Conservation (phyloP, 2,888 invertebrate species). For the Coenonympha arcania region DNA sequence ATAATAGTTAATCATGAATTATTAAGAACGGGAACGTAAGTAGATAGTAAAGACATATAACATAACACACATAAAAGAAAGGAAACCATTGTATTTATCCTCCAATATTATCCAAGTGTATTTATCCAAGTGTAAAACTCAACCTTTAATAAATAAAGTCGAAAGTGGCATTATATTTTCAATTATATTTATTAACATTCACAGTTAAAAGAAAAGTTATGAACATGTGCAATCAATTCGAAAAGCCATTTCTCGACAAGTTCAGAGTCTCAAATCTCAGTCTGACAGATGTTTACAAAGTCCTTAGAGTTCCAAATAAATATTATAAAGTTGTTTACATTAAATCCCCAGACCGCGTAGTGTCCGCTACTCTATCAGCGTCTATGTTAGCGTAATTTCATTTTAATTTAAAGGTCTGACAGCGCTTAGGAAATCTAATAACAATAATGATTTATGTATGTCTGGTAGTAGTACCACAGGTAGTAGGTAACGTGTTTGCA, state of each 20-base stretch:
- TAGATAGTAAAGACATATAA: too few relatives aligned
- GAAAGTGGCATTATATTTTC: background rate
- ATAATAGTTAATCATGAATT: too few relatives aligned
- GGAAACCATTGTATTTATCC: too few relatives aligned
- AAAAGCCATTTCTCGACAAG: slow-evolving; percentile 32
- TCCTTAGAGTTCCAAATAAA: slow-evolving; percentile 53
- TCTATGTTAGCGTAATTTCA: slow-evolving; percentile 15
- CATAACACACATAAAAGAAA: too few relatives aligned
- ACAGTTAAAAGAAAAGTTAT: background rate
- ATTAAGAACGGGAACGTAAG: too few relatives aligned
- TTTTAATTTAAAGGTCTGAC: slow-evolving; percentile 16
- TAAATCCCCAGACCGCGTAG: slow-evolving; percentile 35
- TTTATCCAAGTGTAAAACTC: background rate
- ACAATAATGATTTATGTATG: slow-evolving; percentile 4
- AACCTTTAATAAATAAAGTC: background rate
- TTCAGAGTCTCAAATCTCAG: slow-evolving; percentile 47
- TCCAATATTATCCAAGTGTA: too few relatives aligned
- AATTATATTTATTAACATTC: background rate
- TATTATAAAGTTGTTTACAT: slow-evolving; percentile 52
- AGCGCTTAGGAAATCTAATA: slow-evolving; percentile 9
- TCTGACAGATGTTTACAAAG: slow-evolving; percentile 55
- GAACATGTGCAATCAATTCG: slow-evolving; percentile 25
- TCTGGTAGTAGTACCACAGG: too few relatives aligned
- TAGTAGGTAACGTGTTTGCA: background rate
- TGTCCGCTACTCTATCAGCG: slow-evolving; percentile 16